These are phyloP conservation scores for Melitaea cinxia DNA, from an alignment of 1,140 invertebrate genomes.

Conservation along the genomic window DNA sequence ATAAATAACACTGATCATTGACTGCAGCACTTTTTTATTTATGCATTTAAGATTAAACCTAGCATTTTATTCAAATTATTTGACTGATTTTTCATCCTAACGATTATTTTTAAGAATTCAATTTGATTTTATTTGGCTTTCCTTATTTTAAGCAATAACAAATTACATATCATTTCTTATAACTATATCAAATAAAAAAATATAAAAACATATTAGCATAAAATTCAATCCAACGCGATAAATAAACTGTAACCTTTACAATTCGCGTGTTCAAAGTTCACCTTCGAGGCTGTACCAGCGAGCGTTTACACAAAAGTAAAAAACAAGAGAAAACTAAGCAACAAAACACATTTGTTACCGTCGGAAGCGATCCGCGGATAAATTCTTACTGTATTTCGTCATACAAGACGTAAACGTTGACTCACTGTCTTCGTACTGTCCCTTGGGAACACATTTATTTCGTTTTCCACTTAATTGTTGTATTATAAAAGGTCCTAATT, in stretches of 20 bases:
- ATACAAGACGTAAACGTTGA: constrained; percentile 15
- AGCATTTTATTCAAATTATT: too few relatives aligned
- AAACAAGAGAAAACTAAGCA: constrained; percentile 23
- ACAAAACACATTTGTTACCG: constrained; percentile 23
- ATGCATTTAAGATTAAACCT: too few relatives aligned
- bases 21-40: too few relatives aligned
- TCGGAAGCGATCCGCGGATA: constrained; percentile 16
- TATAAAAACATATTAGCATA: background rate
- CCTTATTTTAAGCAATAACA: too few relatives aligned
- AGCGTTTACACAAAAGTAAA: constrained; percentile 12
- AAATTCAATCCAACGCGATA: background rate
- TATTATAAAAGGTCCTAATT: too few relatives aligned
- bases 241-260: background rate
- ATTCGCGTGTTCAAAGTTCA: constrained; percentile 15
- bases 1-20: too few relatives aligned
- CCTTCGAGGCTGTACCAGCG: constrained; percentile 8
- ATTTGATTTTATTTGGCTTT: too few relatives aligned
- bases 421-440: constrained; percentile 4
- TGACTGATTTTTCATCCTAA: too few relatives aligned
- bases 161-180: background rate
- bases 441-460: too few relatives aligned
- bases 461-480: too few relatives aligned
- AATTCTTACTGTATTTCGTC: constrained; percentile 15
- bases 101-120: too few relatives aligned
- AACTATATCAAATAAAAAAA: background rate